Evolutionary conservation across 1,140 invertebrate genomes (phyloP), one percentile per base, ranked within the genome.

Genomic region (Caenorhabditis brenneri): DNA sequence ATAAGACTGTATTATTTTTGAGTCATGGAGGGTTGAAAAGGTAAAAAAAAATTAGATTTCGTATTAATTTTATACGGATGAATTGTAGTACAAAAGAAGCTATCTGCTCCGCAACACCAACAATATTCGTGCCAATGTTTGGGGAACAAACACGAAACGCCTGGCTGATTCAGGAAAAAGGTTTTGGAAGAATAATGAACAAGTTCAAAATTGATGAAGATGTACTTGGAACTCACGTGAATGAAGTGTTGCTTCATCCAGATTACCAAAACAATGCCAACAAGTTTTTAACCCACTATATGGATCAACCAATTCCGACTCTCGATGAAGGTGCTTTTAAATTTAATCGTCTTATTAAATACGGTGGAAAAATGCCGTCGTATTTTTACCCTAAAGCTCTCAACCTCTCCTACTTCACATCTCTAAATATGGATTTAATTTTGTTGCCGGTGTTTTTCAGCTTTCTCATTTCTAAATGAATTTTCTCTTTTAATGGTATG

Each of bases 1-100:
- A 78, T 7, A 87, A 85, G n/a, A 88, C 88, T 0, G 51, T 42
- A 15, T 31, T 89, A 1, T 88, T 89, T 80, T 48, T 88, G 29
- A 89, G 85, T n/a, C 88, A 88, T 83, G 88, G 87, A 55, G 88
- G 88, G 27, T 29, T 88, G 16, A 88, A 88, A 84, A 89, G 88
- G 88, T 88, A 1, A 22, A 48, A 12, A 15, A 36, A 3, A 27
- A 15, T 0, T 42, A 39, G 15, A 9, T 6, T 15, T 9, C 2
- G 16, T 5, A n/a, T 24, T 22, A 42, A 42, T n/a, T n/a, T n/a
- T n/a, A n/a, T n/a, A n/a, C n/a, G n/a, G n/a, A n/a, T n/a, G n/a
- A n/a, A n/a, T 60, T 81, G 60, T n/a, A 81, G 80, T 24, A 53
- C 79, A 22, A 81, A 84, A 48, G 83, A 84, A 27, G 33, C 55